Base-by-base conservation (phyloP, 2,797 vertebrate species). In the Lithobates sylvaticus region DNA sequence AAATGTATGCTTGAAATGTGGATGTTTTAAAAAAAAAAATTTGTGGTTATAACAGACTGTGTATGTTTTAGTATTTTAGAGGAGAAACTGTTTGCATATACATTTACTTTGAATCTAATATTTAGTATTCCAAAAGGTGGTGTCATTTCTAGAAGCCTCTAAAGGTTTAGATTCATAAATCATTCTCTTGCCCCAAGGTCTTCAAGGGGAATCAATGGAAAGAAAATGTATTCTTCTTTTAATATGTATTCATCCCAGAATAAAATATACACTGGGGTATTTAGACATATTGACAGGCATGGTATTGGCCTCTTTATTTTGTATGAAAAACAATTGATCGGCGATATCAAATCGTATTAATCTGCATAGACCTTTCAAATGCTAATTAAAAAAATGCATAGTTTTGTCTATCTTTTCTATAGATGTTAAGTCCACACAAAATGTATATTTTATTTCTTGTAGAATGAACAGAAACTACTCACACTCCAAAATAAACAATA, bases 121-220 rank as follows among this genome's bases (percentile, higher is more conserved):
- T 54, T 54, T 61, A 61, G 54, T 23, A 23, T 23, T 61, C 29
- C 68, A 64, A 58, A 58, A 79, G 78, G 58, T 13, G 70, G 84
- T 65, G 74, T 6, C 2, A 71, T 44, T 1, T 89, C 80, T 83
- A 84, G 83, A 80, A 50, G 34, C 32, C 26, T 73, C 27, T 67
- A 67, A 67, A 29, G 12, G 65, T 67, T 26, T 29, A 15, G 4
- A 29, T 67, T 26, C 10, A 67, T 26, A n/a, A 71, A 71, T 70
- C 26, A 82, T 64, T 42, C 21, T 65, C 54, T 2, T 39, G 23
- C 80, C 80, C 54, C 36, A 42, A 64, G 70, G 71, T 36, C 71
- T 58, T n/a, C 10, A 39, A 64, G 34, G 8, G 50, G 36, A n/a
- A 67, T 67, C 12, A 10, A 29, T 67, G 27, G 12, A 7, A 65